Conservation (phyloP, 1,140 invertebrate genomes). For the Lepidotrigona ventralis region DNA sequence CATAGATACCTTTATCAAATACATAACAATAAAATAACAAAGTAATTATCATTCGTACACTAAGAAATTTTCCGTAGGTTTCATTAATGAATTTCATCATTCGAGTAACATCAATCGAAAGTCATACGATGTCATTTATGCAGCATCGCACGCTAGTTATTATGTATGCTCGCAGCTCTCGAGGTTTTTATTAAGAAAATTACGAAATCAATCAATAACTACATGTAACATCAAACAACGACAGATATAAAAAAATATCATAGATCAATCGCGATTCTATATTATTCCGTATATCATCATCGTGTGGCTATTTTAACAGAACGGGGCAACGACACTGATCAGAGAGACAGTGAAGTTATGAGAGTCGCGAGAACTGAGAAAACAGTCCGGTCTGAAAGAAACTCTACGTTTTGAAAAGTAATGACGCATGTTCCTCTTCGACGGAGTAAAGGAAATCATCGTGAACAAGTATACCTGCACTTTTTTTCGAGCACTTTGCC, state of each 20-base stretch:
- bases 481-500: constrained; percentile 84
- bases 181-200: not conserved
- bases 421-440: not conserved
- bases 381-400: no score
- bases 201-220: constrained; percentile 1
- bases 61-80: not conserved
- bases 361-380: not conserved
- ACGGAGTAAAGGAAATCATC: not conserved
- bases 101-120: not conserved
- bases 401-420: not conserved
- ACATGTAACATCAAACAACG: not conserved
- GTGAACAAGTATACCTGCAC: constrained; percentile 81
- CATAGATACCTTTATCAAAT: constrained; percentile 92
- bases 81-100: not conserved
- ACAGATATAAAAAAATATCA: not conserved
- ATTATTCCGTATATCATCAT: not conserved
- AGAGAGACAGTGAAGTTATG: no score
- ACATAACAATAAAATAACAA: constrained; percentile 19
- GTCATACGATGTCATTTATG: not conserved
- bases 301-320: not conserved
- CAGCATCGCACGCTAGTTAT: not conserved
- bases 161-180: not conserved
- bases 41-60: not conserved
- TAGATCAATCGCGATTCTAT: not conserved
- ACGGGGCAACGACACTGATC: no score